These are phyloP conservation scores for Metopolophium dirhodum DNA, from an alignment of 1,140 invertebrate species.

Conservation along the genomic window DNA sequence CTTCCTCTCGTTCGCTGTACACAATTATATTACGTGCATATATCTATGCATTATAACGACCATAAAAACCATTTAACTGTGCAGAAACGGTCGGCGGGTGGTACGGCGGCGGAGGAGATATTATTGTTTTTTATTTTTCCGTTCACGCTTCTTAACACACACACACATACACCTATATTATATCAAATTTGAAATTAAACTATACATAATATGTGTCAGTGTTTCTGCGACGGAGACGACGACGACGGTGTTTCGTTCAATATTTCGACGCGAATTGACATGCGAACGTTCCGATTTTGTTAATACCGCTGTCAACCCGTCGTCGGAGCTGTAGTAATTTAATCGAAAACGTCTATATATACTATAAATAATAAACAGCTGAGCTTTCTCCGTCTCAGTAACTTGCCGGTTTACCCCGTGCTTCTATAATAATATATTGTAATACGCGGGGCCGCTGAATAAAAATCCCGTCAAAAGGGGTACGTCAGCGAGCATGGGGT, in stretches of 20 bases:
- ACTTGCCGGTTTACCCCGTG: neutral
- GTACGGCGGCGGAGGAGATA: neutral
- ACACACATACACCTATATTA: neutral
- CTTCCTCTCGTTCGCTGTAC: neutral
- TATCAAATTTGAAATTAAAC: neutral
- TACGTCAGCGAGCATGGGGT: neutral
- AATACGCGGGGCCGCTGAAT: neutral
- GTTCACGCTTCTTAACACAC: neutral
- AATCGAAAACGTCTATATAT: conserved; percentile 45
- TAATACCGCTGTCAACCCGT: conserved; percentile 50
- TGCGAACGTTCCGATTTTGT: conserved; percentile 35
- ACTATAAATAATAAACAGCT: neutral
- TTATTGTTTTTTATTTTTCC: neutral
- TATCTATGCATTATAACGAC: neutral
- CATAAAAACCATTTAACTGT: conserved; percentile 15
- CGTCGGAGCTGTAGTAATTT: conserved; percentile 34
- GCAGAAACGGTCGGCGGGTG: neutral
- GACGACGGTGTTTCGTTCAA: neutral
- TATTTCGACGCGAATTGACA: conserved; percentile 39
- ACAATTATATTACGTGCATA: neutral
- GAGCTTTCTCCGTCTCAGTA: neutral
- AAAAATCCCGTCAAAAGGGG: neutral
- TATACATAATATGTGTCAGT: neutral
- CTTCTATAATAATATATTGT: neutral
- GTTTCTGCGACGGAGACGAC: neutral